Evolutionary conservation across 2,113 vertebrate species (phyloP), one percentile per base, ranked within the genome.

Genomic region (Hypomesus transpacificus): DNA sequence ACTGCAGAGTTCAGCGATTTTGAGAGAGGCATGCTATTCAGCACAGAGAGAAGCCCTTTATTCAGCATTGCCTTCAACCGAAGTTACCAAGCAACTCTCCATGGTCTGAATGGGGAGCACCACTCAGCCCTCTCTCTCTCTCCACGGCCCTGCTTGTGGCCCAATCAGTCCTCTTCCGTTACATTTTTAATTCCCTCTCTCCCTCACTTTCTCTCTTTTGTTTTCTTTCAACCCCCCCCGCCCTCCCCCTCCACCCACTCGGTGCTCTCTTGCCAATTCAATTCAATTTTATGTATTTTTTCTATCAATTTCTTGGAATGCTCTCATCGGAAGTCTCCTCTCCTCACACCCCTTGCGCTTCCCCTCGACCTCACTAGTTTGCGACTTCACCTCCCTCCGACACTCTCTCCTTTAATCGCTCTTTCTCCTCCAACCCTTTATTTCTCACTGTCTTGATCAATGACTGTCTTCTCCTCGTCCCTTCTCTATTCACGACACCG

Each of bases 61-160:
- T 90, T 88, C 86, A 84, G 83, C 80, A 78, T 68, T 34, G 87
- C 76, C 86, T 80, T 85, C 81, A 76, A 74, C 85, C 63, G 9
- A 86, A 86, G 89, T 88, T 85, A 89, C 89, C 83, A 75, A 86
- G 88, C 89, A 88, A 89, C 88, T 86, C 84, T 77, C 77, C 61
- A 13, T 14, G 17, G 81, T 65, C 85, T 82, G 80, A 88, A 88
- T 85, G 81, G 82, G 79, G 82, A 82, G 69, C 74, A 31, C 78
- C 68, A 74, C 65, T 1, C 51, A 34, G 9, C 26, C 16, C 26
- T 20, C 70, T 64, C 14, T 53, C 39, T 52, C 54, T 54, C 22
- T 67, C 63, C 14, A n/a, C 28, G 14, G 66, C 34, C 22, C 51
- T 54, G 50, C 22, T 17, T 16, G 28, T 54, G 50, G 59, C 14